Conservation (phyloP, 2,797 vertebrate species). For the Carcharodon carcharias region DNA sequence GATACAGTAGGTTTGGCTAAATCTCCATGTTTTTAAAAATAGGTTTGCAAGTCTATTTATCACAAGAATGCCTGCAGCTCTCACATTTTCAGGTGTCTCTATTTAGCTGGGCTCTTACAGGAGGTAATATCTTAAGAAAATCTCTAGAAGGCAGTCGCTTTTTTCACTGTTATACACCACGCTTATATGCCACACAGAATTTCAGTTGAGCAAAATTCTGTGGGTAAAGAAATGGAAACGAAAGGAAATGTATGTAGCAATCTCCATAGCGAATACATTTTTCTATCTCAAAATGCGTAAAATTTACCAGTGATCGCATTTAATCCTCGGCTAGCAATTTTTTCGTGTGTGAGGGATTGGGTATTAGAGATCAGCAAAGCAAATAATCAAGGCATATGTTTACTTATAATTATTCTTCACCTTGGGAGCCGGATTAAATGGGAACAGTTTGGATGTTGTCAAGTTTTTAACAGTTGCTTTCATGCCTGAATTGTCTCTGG, state of each 20-base stretch:
- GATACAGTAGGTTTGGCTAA: not conserved
- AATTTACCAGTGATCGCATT: slow-evolving; percentile 62
- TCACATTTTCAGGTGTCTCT: not conserved
- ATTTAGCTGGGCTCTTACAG: not conserved
- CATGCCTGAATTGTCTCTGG: slow-evolving; percentile 72
- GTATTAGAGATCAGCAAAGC: slow-evolving; percentile 78
- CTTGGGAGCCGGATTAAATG: slow-evolving; percentile 80
- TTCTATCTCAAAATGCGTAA: slow-evolving; percentile 57
- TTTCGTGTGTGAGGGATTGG: slow-evolving; percentile 54
- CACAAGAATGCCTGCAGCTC: not conserved
- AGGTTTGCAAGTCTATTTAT: not conserved
- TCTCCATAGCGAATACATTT: slow-evolving; percentile 52
- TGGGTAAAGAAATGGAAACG: slow-evolving; percentile 46
- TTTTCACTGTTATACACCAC: no score
- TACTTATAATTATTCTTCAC: slow-evolving; percentile 79
- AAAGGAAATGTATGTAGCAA: slow-evolving; percentile 49
- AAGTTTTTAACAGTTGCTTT: slow-evolving; percentile 77
- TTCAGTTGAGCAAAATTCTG: slow-evolving; percentile 47
- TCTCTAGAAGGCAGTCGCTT: not conserved
- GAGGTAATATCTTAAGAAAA: slow-evolving; percentile 15
- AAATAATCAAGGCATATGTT: slow-evolving; percentile 84
- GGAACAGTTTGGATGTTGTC: slow-evolving; percentile 77
- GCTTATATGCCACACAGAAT: not conserved
- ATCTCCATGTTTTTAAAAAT: not conserved
- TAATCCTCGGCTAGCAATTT: slow-evolving; percentile 72